A percentile compares a stretch with the other conserved stretches of the same genome.
Evolutionary conservation across 2,888 invertebrate species (phyloP).

Genomic region (Anagyrus pseudococci): DNA sequence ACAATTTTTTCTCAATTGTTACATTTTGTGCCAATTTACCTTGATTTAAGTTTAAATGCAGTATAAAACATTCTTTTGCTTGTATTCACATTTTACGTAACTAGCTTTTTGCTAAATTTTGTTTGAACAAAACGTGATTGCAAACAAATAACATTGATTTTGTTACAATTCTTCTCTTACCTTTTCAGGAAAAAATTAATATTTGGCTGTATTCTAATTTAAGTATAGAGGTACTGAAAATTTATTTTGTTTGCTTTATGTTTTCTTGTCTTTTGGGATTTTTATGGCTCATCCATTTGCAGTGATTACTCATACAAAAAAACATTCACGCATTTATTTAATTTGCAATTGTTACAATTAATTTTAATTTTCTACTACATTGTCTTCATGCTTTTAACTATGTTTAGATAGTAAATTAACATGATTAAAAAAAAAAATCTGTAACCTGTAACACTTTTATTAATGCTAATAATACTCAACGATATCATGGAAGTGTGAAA

Average conservation of each 20-base stretch:
- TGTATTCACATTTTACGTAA: conserved; percentile 5
- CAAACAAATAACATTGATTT: conserved; percentile 13
- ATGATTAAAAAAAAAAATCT: neutral
- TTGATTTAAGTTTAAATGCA: too few relatives aligned
- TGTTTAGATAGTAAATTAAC: neutral
- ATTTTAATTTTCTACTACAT: conserved; percentile 19
- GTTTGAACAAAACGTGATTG: conserved; percentile 17
- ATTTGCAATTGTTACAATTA: neutral
- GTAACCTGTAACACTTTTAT: neutral
- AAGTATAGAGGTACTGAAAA: conserved; percentile 54
- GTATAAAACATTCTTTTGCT: too few relatives aligned
- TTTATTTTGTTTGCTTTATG: conserved; percentile 40
- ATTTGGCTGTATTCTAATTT: conserved; percentile 47
- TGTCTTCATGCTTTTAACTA: conserved; percentile 23
- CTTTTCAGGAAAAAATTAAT: conserved; percentile 55
- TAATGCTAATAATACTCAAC: too few relatives aligned
- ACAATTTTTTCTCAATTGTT: neutral
- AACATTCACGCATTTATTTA: conserved; percentile 7
- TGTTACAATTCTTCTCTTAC: conserved; percentile 37
- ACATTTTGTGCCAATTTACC: conserved; percentile 16
- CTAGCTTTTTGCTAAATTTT: conserved; percentile 17
- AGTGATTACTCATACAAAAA: conserved; percentile 17
- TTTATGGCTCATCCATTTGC: conserved; percentile 20
- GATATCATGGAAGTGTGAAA: neutral
- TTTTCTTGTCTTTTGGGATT: conserved; percentile 26